A percentile compares a stretch with the other conserved stretches of the same genome.
Conservation (phyloP, 2,113 vertebrate species). For the Thunnus thynnus region DNA sequence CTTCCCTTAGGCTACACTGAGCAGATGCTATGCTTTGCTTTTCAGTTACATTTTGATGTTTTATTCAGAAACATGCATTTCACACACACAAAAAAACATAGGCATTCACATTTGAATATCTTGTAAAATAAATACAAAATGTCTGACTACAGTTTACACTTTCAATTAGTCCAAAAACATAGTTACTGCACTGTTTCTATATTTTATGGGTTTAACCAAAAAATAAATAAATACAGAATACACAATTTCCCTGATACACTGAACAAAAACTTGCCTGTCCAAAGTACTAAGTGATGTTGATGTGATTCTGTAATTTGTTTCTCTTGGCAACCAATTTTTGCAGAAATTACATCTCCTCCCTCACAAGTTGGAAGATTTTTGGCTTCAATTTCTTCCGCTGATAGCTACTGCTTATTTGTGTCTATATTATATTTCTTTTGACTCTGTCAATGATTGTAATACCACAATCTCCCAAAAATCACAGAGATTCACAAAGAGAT, state of each 20-base stretch:
- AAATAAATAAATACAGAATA: not conserved
- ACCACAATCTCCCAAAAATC: not conserved
- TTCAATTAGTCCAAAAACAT: not conserved
- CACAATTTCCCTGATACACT: not conserved
- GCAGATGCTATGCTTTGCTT: conserved; percentile 56
- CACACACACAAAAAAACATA: not conserved
- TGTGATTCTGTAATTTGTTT: not conserved
- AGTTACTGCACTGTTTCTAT: not conserved
- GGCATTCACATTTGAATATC: conserved; percentile 13
- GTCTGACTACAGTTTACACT: not conserved
- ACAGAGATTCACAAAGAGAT: not conserved
- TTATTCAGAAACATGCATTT: conserved; percentile 32
- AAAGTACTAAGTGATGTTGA: no score
- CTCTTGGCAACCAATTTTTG: not conserved
- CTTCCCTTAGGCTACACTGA: conserved; percentile 61
- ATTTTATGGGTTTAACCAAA: not conserved
- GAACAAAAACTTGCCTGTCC: not conserved
- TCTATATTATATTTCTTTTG: not conserved
- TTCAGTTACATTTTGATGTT: conserved; percentile 32
- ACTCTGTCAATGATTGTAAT: not conserved
- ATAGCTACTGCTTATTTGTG: not conserved
- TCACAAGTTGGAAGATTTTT: not conserved
- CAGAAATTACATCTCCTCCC: not conserved
- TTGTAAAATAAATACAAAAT: conserved; percentile 11
- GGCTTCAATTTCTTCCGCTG: not conserved